phyloP scores from a whole-genome alignment of 1,140 invertebrate species.

The Megalonaias nervosa region DNA sequence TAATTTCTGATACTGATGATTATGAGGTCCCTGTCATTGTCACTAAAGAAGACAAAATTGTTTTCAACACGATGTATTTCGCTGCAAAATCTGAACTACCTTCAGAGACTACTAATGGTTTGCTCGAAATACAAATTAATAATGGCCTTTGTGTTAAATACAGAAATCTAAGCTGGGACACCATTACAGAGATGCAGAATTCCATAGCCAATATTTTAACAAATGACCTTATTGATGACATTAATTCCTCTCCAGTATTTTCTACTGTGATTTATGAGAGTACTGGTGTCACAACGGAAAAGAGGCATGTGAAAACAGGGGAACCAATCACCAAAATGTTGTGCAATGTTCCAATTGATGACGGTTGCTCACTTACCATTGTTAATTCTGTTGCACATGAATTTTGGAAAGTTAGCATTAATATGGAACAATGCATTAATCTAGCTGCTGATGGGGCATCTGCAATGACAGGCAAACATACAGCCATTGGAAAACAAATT shows the following conservation, averaged over 20 bases:
- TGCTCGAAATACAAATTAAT: slow-evolving; percentile 3
- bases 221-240: slow-evolving; percentile 1
- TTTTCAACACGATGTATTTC: no score
- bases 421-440: slow-evolving; percentile 4
- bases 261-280: slow-evolving; percentile 9
- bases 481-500: slow-evolving; percentile 10
- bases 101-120: neutral
- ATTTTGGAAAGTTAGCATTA: neutral
- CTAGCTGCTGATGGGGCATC: slow-evolving; percentile 19
- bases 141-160: slow-evolving; percentile 9
- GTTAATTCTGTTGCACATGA: neutral
- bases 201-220: neutral
- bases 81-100: slow-evolving; percentile 1
- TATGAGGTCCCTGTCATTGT: no score
- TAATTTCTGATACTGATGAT: no score
- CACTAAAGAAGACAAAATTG: no score
- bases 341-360: no score
- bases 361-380: slow-evolving; percentile 1
- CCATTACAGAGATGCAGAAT: slow-evolving; percentile 17
- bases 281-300: slow-evolving; percentile 22
- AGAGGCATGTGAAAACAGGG: slow-evolving; percentile 14
- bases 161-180: slow-evolving; percentile 22
- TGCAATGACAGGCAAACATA: slow-evolving; percentile 5
- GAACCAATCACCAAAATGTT: neutral
- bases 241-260: slow-evolving; percentile 11